Evolutionary conservation across 2,797 vertebrate species (phyloP), one percentile per base, ranked within the genome.

Genomic region (Rallus crepitans): DNA sequence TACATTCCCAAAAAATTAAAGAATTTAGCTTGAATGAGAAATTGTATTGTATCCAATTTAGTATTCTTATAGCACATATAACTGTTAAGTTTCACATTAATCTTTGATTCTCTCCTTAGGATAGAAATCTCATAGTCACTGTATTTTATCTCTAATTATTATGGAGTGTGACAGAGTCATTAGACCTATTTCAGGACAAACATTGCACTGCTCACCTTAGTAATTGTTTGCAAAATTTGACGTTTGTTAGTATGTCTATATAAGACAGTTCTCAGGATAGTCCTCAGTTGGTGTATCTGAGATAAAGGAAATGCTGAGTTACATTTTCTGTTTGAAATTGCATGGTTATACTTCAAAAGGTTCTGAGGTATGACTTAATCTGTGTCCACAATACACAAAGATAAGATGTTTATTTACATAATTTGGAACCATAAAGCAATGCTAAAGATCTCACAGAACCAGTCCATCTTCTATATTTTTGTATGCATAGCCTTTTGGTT

Each of bases 21-120:
- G 57, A 84, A 93, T 15, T 87, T 89, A 95, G 59, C 30, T 91
- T 96, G 76, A 97, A 94, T 97, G 95, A 96, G 90, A 97, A 97
- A 97, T 92, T 20, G 2, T 87, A 71, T 96, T 57, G n/a, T 92
- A 96, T 95, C 76, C 65, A 78, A 93, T 97, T 92, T 96, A 63
- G 61, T 92, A 28, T 89, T 95, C 73, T 94, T 96, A 71, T 89
- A 59, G 20, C 6, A 9, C 81, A 87, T 88, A 89, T 53, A 96
- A 66, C 59, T 94, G 24, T 94, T 96, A 96, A 94, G 93, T 93
- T 95, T 95, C 77, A 60, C 23, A 91, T 96, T 96, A 96, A 90
- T 95, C 68, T 97, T 97, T 94, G 69, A 66, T 88, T 66, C 3
- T 93, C n/a, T 80, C 17, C 28, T 12, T 93, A 94, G 77, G 93